These are phyloP conservation scores for Ephialtes manifestator DNA, from an alignment of 2,888 invertebrate genomes.

Conservation along the genomic window DNA sequence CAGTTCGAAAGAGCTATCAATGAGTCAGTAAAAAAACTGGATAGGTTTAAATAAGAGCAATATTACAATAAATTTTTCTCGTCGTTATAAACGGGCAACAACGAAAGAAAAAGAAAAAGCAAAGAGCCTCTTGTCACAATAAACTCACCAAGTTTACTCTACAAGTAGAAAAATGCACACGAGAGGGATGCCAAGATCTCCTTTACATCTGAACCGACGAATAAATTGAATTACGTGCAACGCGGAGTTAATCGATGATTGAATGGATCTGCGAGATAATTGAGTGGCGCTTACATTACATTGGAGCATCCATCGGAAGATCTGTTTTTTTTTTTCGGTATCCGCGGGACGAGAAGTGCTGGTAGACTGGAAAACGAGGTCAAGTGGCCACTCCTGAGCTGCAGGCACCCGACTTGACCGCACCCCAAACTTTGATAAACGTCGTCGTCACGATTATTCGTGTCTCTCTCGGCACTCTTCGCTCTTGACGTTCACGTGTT, in stretches of 20 bases:
- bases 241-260: conserved; percentile 47
- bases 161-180: background rate
- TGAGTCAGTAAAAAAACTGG: no score
- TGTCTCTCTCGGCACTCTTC: conserved; percentile 32
- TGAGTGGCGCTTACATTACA: conserved; percentile 38
- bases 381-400: conserved; percentile 71
- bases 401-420: conserved; percentile 53
- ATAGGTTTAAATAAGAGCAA: no score
- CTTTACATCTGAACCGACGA: conserved; percentile 7
- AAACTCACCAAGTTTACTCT: conserved; percentile 3
- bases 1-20: no score
- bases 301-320: conserved; percentile 31
- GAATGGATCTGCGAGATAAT: conserved; percentile 45
- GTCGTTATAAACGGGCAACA: background rate
- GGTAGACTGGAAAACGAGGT: conserved; percentile 65
- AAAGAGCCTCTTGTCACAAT: background rate
- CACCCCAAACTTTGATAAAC: conserved; percentile 68
- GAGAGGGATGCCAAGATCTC: conserved; percentile 16
- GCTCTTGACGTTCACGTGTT: conserved; percentile 21
- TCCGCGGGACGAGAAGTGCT: conserved; percentile 38
- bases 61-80: background rate
- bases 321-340: conserved; percentile 40
- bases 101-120: background rate
- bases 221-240: conserved; percentile 23
- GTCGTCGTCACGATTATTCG: conserved; percentile 52